Evolutionary conservation across 2,797 vertebrate genomes (phyloP), one percentile per base, ranked within the genome.

Genomic region (Mormyrus proboscirostris): DNA sequence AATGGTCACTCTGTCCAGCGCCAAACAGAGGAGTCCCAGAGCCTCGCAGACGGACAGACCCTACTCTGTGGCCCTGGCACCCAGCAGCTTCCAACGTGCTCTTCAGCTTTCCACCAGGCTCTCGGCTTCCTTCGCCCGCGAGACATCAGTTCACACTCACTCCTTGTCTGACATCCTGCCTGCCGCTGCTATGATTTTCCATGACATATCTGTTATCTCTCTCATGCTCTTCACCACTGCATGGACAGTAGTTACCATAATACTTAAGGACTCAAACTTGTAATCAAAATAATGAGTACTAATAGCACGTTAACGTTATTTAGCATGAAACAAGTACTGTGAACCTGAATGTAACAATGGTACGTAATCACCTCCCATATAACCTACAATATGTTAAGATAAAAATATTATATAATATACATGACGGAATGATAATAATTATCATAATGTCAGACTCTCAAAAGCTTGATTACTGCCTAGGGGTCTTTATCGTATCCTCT

Each of bases 1-100:
- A 95, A 92, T 94, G 91, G 91, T 73, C 88, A 49, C 95, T 95
- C 92, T 95, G 95, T 96, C 92, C 84, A 76, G 88, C 47, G 44
- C 89, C 88, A 50, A 76, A 94, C 92, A 91, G 92, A 90, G 91
- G 89, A 73, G 90, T 89, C 88, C 93, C 92, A 92, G 88, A 90
- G 90, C 89, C 88, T 93, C 91, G 92, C 88, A 89, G 88, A 33
- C 92, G 53, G 89, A 96, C 95, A 96, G 93, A 94, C 92, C 89
- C 90, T 9, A 91, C 93, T 91, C 92, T 96, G 95, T 95, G 91
- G 92, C 92, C 93, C 22, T 25, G 91, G 91, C 91, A 90, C 92
- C 47, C 69, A 19, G 85, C 89, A 22, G n/a, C 38, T 92, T 38
- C 16, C 73, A 84, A 22, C 19, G 82, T 84, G 3, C 9, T 14